Evolutionary conservation across 2,113 vertebrate species (phyloP).

Genomic region (Aptenodytes forsteri): DNA sequence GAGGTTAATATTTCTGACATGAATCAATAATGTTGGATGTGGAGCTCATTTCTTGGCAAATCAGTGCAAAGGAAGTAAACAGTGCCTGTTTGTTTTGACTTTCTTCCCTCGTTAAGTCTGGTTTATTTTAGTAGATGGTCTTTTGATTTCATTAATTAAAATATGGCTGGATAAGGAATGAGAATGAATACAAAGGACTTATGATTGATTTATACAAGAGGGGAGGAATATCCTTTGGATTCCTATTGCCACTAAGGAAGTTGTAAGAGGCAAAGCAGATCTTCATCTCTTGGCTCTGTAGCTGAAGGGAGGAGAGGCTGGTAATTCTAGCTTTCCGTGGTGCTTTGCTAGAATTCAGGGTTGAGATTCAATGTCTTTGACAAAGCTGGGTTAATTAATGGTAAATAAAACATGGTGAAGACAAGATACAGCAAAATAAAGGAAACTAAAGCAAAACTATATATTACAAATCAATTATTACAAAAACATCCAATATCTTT

Average conservation of each 20-base stretch:
- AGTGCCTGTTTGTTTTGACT: constrained; percentile 55
- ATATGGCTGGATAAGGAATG: not conserved
- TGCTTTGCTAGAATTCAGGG: not conserved
- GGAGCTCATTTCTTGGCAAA: constrained; percentile 31
- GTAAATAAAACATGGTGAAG: not conserved
- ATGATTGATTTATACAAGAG: not conserved
- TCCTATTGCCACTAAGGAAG: not conserved
- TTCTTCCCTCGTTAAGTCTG: constrained; percentile 33
- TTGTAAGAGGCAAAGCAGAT: not conserved
- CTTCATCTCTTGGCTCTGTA: not conserved
- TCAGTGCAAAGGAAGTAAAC: constrained; percentile 3
- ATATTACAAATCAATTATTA: not conserved
- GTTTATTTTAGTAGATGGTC: constrained; percentile 61
- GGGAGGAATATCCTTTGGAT: not conserved
- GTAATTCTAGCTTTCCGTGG: not conserved
- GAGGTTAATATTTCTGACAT: not conserved
- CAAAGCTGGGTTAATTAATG: not conserved
- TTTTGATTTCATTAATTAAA: constrained; percentile 58
- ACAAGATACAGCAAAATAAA: not conserved
- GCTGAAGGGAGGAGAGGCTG: not conserved
- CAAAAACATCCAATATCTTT: not conserved
- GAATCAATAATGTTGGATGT: constrained; percentile 2
- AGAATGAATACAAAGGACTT: not conserved
- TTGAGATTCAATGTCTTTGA: not conserved
- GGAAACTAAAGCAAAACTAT: not conserved